Evolutionary conservation across 1,140 invertebrate species (phyloP).

Genomic region (Campoletis sonorensis): DNA sequence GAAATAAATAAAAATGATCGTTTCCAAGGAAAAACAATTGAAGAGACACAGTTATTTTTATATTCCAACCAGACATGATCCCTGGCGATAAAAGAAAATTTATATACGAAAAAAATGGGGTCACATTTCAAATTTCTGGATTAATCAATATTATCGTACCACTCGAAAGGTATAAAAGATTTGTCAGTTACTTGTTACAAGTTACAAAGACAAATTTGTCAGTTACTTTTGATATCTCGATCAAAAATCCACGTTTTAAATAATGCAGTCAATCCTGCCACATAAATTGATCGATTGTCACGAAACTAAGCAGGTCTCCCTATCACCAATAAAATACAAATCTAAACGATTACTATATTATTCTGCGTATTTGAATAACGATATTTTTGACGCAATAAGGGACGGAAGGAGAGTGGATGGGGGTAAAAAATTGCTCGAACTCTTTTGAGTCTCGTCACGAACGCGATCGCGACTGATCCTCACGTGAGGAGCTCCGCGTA

Average conservation of each 20-base stretch:
- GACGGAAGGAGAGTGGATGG: no score
- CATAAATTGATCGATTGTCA: slow-evolving; percentile 19
- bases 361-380: slow-evolving; percentile 31
- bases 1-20: no score
- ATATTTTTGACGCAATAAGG: slow-evolving; percentile 45
- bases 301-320: neutral
- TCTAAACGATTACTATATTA: neutral
- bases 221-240: neutral
- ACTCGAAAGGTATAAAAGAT: neutral
- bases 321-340: neutral
- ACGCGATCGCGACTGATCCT: slow-evolving; percentile 56
- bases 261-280: neutral
- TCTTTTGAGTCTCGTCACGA: slow-evolving; percentile 63
- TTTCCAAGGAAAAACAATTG: no score
- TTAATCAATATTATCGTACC: neutral
- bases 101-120: neutral
- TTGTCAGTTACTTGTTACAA: neutral
- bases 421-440: slow-evolving; percentile 42
- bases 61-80: no score
- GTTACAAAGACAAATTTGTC: slow-evolving; percentile 7
- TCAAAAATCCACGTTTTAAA: neutral
- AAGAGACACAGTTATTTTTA: no score
- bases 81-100: neutral
- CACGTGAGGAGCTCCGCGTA: slow-evolving; percentile 51
- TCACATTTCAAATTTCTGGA: neutral